Evolutionary conservation across 2,888 invertebrate genomes (phyloP), one percentile per base, ranked within the genome.

Genomic region (Epistrophe grossulariae): DNA sequence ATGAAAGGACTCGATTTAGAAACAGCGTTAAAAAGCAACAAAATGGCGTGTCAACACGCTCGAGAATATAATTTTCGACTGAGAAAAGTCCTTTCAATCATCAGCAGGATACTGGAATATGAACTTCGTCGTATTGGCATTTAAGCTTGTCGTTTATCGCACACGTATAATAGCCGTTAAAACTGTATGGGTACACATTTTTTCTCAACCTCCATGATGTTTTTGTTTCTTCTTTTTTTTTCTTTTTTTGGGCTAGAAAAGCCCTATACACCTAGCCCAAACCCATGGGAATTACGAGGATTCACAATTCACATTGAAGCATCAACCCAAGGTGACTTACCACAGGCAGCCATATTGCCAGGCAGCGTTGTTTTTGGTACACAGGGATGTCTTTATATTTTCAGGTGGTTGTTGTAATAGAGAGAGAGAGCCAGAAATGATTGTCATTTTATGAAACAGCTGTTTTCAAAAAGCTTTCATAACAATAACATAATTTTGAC

Each of bases 21-120:
- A 70, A 89, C 89, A 91, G 90, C 89, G 89, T 89, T 88, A 91
- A 91, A 89, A 91, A 91, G 90, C 91, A 90, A 91, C 91, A 90
- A 91, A 90, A 89, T 91, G 87, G 89, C 91, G 92, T 91, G 91
- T 91, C 92, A 92, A 91, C 91, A 92, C 92, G 92, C 92, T 92
- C 92, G 91, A 91, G 92, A 92, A 91, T 91, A 90, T 91, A 91
- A 90, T 91, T 90, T 91, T 92, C 92, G 91, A 92, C 92, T 92
- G 91, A 70, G 70, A 91, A 88, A 89, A 85, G 82, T 85, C 85
- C 85, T 85, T 85, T 85, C 87, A 87, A 87, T 85, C 87, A 83
- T 83, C 87, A 76, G 68, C 55, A 72, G 83, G 79, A 83, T 83
- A 87, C 87, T 87, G 87, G 87, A 87, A 87, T 52, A 60, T 87